A percentile compares a stretch with the other conserved stretches of the same genome.
Evolutionary conservation across 2,888 invertebrate genomes (phyloP).

Genomic region (Caenorhabditis sulstoni): DNA sequence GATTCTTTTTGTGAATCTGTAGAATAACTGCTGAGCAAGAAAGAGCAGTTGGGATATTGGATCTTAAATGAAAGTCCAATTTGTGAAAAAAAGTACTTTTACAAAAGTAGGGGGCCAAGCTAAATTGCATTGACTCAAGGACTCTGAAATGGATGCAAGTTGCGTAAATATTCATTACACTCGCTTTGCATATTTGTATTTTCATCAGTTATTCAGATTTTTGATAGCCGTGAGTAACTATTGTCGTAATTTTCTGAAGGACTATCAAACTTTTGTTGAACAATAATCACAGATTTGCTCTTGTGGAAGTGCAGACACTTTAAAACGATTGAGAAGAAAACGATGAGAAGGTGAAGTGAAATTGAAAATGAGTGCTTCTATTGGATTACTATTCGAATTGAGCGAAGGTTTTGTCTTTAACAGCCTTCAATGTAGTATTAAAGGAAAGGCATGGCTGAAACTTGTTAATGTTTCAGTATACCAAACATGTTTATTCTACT

Average conservation of each 20-base stretch:
- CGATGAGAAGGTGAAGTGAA: slow-evolving; percentile 43
- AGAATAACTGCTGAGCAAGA: too few species aligned
- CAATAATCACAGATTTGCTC: slow-evolving; percentile 10
- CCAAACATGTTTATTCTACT: too few species aligned
- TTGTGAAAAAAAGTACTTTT: background rate
- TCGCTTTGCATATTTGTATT: slow-evolving; percentile 23
- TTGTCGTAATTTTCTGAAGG: background rate
- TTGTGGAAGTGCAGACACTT: slow-evolving; percentile 11
- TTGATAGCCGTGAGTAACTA: background rate
- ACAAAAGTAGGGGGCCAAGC: background rate
- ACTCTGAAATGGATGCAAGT: slow-evolving; percentile 6
- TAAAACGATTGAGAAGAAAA: slow-evolving; percentile 12
- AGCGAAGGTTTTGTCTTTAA: slow-evolving; percentile 42
- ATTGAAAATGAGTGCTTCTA: slow-evolving; percentile 51
- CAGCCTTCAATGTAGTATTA: background rate
- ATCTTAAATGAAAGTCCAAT: too few species aligned
- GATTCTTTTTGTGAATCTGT: too few species aligned
- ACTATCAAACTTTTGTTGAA: slow-evolving; percentile 4
- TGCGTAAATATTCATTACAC: slow-evolving; percentile 15
- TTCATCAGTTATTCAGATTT: slow-evolving; percentile 35
- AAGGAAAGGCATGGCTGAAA: too few species aligned
- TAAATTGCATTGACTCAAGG: background rate
- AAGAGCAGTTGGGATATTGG: too few species aligned
- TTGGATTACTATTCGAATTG: slow-evolving; percentile 59
- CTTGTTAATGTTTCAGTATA: too few species aligned